Percentiles rank a stretch among this genome's conserved stretches.
Conservation (phyloP, 2,797 vertebrate genomes). For the Silurus lanzhouensis region DNA sequence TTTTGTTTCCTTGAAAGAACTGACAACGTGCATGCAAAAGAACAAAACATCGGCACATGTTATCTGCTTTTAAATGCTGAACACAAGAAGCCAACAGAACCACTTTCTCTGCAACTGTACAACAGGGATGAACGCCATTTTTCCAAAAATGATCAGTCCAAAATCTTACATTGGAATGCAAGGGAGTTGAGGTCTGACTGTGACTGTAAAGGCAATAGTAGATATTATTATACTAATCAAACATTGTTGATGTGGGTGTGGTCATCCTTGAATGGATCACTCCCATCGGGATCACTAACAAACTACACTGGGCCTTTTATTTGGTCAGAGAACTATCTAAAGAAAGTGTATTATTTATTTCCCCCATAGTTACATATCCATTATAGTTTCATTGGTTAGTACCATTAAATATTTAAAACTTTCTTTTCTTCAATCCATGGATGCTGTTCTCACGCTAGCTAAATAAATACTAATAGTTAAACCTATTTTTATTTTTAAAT, state of each 20-base stretch:
- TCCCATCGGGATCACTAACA: background rate
- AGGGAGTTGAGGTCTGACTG: background rate
- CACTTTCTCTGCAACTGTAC: background rate
- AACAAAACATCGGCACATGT: background rate
- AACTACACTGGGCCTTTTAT: background rate
- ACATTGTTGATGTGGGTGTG: background rate
- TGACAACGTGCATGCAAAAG: background rate
- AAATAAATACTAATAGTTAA: too few relatives aligned
- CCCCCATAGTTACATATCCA: too few relatives aligned
- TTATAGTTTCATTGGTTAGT: background rate
- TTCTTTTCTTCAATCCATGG: background rate
- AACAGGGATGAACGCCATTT: background rate
- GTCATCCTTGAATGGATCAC: background rate
- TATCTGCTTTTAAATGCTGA: background rate
- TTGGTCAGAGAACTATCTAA: background rate
- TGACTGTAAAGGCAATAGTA: background rate
- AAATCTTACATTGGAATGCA: background rate
- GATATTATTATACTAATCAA: background rate
- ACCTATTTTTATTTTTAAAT: background rate
- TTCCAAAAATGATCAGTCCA: background rate
- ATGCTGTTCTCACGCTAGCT: background rate
- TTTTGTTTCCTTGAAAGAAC: background rate
- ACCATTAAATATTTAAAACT: background rate
- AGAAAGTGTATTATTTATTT: background rate
- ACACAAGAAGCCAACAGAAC: background rate